Base-by-base conservation (phyloP, 2,113 vertebrate genomes). In the Petrocephalus microphthalmus region DNA sequence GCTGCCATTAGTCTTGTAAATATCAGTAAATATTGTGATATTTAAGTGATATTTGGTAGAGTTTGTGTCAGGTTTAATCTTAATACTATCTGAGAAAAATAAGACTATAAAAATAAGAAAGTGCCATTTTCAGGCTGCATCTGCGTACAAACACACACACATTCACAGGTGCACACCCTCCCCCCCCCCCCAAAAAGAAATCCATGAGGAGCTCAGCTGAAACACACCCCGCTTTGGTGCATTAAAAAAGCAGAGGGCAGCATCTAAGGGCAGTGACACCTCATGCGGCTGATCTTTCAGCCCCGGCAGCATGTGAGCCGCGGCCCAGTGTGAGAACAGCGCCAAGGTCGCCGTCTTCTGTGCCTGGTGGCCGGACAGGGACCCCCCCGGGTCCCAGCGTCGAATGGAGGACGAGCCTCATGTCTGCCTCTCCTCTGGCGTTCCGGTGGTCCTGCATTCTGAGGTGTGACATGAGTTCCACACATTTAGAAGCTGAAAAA, bases 1-100 rank as follows among this genome's bases (percentile, higher is more conserved):
- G 45, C 45, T 45, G 33, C 19, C 20, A 83, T 83, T 83, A 49
- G 45, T 83, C 45, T 49, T 49, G 81, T 83, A 83, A 83, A 83
- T 83, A 83, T 49, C 81, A 83, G 45, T 49, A 83, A 83, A 83
- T 83, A 83, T 83, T 42, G 19, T 83, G 81, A 49, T 82, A 82
- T 82, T 82, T 82, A 82, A 47, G 78, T 82, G 78, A 47, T 82
- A 83, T 83, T 83, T 83, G 45, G 20, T 49, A 15, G 37, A 20
- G 5, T 45, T 81, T 45, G 37, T 45, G 74, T 45, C 74, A 81
- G 45, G 81, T 47, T 49, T 47, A 83, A 83, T 83, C 45, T 83
- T 49, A 83, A n/a, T 45, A 7, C 81, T 19, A 49, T 83, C 37
- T 83, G 17, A 13, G 20, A 37, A 20, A 49, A 83, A 45, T 83